These are phyloP conservation scores for Helicoverpa armigera DNA, from an alignment of 1,140 invertebrate genomes.

Conservation along the genomic window DNA sequence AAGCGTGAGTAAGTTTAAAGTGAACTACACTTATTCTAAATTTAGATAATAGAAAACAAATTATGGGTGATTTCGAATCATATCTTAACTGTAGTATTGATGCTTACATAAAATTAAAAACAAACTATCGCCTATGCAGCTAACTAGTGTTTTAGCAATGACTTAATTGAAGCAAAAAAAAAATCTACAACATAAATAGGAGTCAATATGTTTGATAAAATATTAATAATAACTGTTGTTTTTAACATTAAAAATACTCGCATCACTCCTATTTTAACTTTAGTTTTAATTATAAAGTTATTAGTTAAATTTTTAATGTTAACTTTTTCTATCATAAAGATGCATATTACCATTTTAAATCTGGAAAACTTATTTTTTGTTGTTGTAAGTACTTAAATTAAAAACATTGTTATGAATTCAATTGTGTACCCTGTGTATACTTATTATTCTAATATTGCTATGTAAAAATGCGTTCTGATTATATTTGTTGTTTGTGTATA, in stretches of 20 bases:
- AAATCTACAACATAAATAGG: constrained; percentile 22
- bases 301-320: constrained; percentile 25
- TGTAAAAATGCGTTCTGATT: constrained; percentile 27
- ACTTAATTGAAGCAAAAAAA: neutral
- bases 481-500: constrained; percentile 7
- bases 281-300: constrained; percentile 10
- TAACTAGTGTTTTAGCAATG: constrained; percentile 30
- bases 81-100: constrained; percentile 71
- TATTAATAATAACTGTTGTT: constrained; percentile 48
- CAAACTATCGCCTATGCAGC: constrained; percentile 39
- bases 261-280: constrained; percentile 42
- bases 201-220: constrained; percentile 42
- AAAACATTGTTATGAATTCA: constrained; percentile 27
- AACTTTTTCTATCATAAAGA: constrained; percentile 22
- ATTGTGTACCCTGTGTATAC: constrained; percentile 1
- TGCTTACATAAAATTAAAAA: constrained; percentile 51
- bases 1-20: constrained; percentile 49
- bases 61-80: constrained; percentile 78
- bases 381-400: constrained; percentile 23
- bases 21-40: constrained; percentile 44
- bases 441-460: constrained; percentile 26
- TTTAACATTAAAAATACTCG: constrained; percentile 46
- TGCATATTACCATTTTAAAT: constrained; percentile 7
- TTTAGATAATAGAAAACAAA: constrained; percentile 34
- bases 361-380: neutral